Evolutionary conservation across 1,140 invertebrate genomes (phyloP), one percentile per base, ranked within the genome.

Genomic region (Saxidomus purpurata): DNA sequence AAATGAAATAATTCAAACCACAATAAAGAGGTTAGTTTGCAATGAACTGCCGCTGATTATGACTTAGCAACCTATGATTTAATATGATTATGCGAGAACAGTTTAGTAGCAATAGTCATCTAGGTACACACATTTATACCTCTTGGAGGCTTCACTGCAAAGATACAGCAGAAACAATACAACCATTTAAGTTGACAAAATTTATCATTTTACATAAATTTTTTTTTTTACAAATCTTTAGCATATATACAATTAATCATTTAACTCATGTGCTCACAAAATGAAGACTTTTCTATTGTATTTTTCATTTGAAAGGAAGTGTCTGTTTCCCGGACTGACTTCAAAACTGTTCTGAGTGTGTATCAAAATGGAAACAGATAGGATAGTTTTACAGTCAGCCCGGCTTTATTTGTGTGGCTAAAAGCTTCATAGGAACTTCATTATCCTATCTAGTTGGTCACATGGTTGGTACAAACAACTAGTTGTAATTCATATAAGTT

Each of bases 61-160:
- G 83, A 71, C 77, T 80, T 88, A 88, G 77, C 86, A 81, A 88
- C 86, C 86, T 88, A 88, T 69, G 59, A 88, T 71, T 88, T 59
- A 71, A 36, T n/a, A 79, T 77, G 49, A 79, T 85, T 40, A 79
- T 81, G 86, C 86, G 40, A 81, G 76, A 88, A 88, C 86, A 80
- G 52, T 88, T 88, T 81, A 88, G 86, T 88, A 88, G 86, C 86
- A 81, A 40, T 25, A 69, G 76, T 74, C 77, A 87, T 80, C 86
- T 88, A 88, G 86, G 86, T 81, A 81, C 71, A 88, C 61, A 88
- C 86, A 52, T 77, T 74, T 88, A 88, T 88, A 88, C 86, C 86
- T 88, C 86, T 88, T 63, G 86, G 74, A 49, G 76, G 86, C 61
- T 88, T 88, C 86, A 88, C 86, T 88, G 86, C 86, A 88, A 88